Evolutionary conservation across 2,113 vertebrate genomes (phyloP), one percentile per base, ranked within the genome.

Genomic region (Leptobrachium leishanense): DNA sequence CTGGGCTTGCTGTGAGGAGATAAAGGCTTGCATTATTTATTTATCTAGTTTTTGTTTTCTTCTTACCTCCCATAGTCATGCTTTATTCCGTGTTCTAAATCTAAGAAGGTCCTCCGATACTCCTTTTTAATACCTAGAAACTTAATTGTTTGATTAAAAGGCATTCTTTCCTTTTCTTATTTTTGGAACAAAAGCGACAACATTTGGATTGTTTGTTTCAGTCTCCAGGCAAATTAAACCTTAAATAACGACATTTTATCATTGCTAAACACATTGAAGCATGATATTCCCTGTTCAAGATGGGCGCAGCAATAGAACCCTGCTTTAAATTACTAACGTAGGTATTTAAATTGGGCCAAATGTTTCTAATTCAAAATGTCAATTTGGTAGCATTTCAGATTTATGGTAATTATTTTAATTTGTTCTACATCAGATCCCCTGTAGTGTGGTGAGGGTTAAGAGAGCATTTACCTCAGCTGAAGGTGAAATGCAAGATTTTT

Each of bases 401-500:
- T 39, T 59, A 74, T 74, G 77, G 63, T 68, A 59, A 74, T 80
- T 6, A 6, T 68, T 80, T 80, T 74, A 74, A 74, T 74, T 74
- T 73, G 77, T 74, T 68, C 20, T 71, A 68, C 63, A 44, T 68
- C 50, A 43, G 69, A 72, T 79, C 50, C 59, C 69, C 57, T 79
- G 59, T 72, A 72, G 69, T 54, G 63, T 54, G 6, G 57, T 20
- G 39, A 67, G 62, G n/a, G 54, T 66, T 67, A 79, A 67, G 41
- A 57, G 53, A 79, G 63, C 63, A 80, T 80, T 31, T 80, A 68
- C 71, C 41, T 68, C 55, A 59, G 50, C 77, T 73, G 71, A 68
- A 80, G 77, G 77, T 80, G 77, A 80, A 74, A 68, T 43, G 63
- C 64, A 43, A 50, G 43, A 68, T 74, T 76, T 31, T 80, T 68